Conservation (phyloP, 2,888 invertebrate species). For the Hipparchia semele region DNA sequence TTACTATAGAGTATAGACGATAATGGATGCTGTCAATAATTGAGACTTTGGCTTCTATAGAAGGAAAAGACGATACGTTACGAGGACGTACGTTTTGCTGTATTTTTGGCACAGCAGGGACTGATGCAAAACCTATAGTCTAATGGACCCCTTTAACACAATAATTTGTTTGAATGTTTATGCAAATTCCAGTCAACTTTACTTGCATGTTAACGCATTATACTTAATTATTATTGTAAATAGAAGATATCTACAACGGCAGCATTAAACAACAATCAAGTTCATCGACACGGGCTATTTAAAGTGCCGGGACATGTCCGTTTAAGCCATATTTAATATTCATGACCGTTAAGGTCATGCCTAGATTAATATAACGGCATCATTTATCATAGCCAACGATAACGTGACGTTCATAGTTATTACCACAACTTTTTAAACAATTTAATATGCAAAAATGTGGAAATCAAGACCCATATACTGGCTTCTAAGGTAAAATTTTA, state of each 20-base stretch:
- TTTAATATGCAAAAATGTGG: background rate
- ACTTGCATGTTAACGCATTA: background rate
- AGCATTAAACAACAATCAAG: constrained; percentile 53
- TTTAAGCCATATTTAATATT: constrained; percentile 56
- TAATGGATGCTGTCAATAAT: no score
- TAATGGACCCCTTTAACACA: no score
- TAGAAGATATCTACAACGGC: constrained; percentile 32
- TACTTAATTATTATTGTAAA: constrained; percentile 24
- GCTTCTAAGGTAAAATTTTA: constrained; percentile 1
- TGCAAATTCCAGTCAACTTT: background rate
- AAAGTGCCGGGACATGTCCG: constrained; percentile 55
- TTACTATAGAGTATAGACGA: no score
- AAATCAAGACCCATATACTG: background rate
- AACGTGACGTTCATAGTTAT: constrained; percentile 26
- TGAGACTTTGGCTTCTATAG: no score
- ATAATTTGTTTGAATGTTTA: background rate
- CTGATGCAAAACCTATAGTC: no score
- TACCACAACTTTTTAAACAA: background rate
- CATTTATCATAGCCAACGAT: constrained; percentile 39
- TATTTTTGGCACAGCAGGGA: no score
- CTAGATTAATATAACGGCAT: constrained; percentile 45
- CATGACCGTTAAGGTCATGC: constrained; percentile 54
- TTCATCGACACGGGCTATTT: constrained; percentile 68
- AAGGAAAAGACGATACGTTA: no score
- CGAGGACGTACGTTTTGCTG: no score